phyloP scores from a whole-genome alignment of 2,888 invertebrate genomes.

The Hetaerina titia region DNA sequence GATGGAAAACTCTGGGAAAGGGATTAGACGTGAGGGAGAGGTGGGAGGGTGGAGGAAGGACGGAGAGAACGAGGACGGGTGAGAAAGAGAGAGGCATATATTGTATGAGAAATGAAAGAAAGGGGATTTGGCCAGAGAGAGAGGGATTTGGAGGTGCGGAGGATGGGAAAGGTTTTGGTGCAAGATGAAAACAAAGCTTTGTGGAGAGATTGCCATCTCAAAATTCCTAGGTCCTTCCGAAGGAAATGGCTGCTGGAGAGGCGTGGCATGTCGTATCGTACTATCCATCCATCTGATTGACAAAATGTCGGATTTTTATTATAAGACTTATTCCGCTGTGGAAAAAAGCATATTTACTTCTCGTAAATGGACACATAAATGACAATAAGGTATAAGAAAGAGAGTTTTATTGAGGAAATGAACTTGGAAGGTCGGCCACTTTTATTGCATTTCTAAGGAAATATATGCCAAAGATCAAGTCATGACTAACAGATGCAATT shows the following conservation, averaged over 20 bases:
- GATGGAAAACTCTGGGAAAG: slow-evolving; percentile 64
- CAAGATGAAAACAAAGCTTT: slow-evolving; percentile 63
- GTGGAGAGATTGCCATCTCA: slow-evolving; percentile 59
- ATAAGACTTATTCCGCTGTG: neutral
- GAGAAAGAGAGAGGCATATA: slow-evolving; percentile 38
- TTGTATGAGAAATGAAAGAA: slow-evolving; percentile 26
- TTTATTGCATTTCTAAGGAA: neutral
- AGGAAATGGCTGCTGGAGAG: slow-evolving; percentile 28
- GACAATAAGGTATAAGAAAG: neutral
- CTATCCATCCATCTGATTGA: slow-evolving; percentile 48
- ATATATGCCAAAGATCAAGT: neutral
- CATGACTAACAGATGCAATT: neutral
- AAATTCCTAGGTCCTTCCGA: slow-evolving; percentile 54
- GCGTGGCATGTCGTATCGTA: neutral
- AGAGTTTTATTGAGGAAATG: neutral
- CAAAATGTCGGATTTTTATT: slow-evolving; percentile 14
- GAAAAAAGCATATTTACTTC: neutral
- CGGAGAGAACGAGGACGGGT: neutral
- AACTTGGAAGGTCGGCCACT: neutral
- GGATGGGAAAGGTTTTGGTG: slow-evolving; percentile 38
- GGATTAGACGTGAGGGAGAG: slow-evolving; percentile 19
- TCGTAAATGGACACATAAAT: slow-evolving; percentile 8
- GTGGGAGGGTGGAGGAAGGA: neutral
- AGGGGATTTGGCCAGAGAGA: slow-evolving; percentile 23
- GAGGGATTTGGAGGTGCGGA: neutral